A percentile compares a stretch with the other conserved stretches of the same genome.
phyloP scores from a whole-genome alignment of 2,797 vertebrate genomes.

The Oryzias sinensis region DNA sequence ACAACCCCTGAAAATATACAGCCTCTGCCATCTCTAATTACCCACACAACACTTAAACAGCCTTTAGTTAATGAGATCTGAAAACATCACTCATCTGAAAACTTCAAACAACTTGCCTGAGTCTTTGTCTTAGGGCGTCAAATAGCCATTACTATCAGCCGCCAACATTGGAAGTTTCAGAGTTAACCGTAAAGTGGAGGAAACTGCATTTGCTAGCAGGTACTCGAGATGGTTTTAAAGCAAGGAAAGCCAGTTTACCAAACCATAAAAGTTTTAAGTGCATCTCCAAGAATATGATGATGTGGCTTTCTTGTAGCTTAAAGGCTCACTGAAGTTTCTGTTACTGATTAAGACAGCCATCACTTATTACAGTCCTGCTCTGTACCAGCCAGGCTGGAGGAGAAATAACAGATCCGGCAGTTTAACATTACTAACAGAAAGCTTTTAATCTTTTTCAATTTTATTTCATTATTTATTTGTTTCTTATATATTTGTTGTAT shows the following conservation, averaged over 20 bases:
- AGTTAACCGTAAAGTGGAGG: constrained; percentile 39
- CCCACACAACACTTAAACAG: constrained; percentile 67
- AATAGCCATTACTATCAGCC: constrained; percentile 53
- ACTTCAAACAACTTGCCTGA: constrained; percentile 65
- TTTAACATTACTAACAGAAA: constrained; percentile 40
- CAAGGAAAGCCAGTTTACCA: constrained; percentile 11
- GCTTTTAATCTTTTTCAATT: not conserved
- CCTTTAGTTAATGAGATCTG: constrained; percentile 75
- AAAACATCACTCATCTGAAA: constrained; percentile 67
- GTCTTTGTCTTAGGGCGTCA: constrained; percentile 61
- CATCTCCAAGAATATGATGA: constrained; percentile 48
- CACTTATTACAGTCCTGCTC: constrained; percentile 72
- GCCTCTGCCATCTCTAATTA: constrained; percentile 68
- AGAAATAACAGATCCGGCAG: constrained; percentile 40
- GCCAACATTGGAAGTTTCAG: constrained; percentile 36
- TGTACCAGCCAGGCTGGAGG: constrained; percentile 33
- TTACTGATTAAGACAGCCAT: constrained; percentile 74
- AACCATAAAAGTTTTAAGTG: constrained; percentile 30
- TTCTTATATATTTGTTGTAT: constrained; percentile 17
- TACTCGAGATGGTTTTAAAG: constrained; percentile 38
- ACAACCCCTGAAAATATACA: constrained; percentile 62
- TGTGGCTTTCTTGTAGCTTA: constrained; percentile 40
- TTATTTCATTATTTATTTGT: constrained; percentile 21
- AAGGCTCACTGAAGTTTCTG: constrained; percentile 52
- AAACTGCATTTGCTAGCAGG: constrained; percentile 32